phyloP scores from a whole-genome alignment of 2,797 vertebrate genomes.

The Alectoris magna region DNA sequence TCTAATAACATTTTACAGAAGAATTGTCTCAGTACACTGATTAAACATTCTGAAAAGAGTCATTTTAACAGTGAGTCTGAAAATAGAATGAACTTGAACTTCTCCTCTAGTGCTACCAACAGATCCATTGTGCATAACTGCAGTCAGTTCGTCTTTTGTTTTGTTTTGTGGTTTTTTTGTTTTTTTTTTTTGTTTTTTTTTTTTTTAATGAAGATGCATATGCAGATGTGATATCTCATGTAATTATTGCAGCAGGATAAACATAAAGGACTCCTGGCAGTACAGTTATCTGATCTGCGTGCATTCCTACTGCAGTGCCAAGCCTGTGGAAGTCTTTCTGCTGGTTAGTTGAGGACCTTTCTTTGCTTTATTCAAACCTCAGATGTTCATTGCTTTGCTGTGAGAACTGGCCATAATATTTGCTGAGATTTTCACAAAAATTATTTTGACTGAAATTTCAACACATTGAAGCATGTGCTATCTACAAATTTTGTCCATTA shows the following conservation, averaged over 20 bases:
- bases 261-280: neutral
- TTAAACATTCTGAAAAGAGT: neutral
- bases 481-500: neutral
- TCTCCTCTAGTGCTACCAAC: rapidly evolving
- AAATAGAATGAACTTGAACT: neutral
- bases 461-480: neutral
- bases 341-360: neutral
- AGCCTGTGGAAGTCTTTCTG: neutral
- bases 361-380: neutral
- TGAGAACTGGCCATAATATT: neutral
- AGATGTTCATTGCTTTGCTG: neutral
- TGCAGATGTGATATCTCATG: neutral
- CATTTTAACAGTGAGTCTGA: neutral
- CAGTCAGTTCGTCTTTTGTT: neutral
- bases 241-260: neutral
- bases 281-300: neutral
- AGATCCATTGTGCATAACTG: neutral
- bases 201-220: neutral
- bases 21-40: neutral
- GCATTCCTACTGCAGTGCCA: rapidly evolving
- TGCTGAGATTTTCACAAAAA: neutral
- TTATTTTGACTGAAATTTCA: neutral
- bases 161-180: neutral
- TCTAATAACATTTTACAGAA: conserved; percentile 8
- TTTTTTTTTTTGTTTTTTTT: neutral